phyloP scores from a whole-genome alignment of 2,113 vertebrate genomes.

The Bubo bubo region DNA sequence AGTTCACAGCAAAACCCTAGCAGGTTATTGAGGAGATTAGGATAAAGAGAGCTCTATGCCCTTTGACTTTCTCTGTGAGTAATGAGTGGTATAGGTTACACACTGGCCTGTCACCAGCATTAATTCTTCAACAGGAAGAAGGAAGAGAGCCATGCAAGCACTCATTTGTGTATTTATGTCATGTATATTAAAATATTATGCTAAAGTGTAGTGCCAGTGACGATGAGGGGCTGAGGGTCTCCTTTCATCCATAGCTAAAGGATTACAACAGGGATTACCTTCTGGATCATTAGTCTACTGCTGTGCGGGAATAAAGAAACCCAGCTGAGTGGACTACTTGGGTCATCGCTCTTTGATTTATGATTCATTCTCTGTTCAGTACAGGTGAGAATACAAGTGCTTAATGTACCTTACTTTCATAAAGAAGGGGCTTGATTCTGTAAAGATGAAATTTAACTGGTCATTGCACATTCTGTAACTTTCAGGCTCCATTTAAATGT shows the following conservation, averaged over 20 bases:
- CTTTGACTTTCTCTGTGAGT: background rate
- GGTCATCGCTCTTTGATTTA: background rate
- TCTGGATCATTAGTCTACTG: constrained; percentile 44
- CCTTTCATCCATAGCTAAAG: constrained; percentile 28
- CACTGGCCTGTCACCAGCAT: background rate
- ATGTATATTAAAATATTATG: background rate
- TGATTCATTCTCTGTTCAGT: constrained; percentile 39
- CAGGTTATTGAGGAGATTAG: background rate
- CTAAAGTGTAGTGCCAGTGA: background rate
- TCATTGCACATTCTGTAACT: background rate
- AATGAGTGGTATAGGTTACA: background rate
- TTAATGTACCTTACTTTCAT: constrained; percentile 16
- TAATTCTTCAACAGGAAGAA: background rate
- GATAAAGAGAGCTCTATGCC: background rate
- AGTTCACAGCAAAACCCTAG: background rate
- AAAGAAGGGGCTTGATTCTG: background rate
- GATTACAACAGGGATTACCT: constrained; percentile 50
- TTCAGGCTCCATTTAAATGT: constrained; percentile 4
- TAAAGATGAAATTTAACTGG: constrained; percentile 43
- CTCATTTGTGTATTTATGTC: background rate
- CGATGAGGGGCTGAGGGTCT: background rate
- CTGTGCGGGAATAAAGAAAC: constrained; percentile 52
- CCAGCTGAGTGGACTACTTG: constrained; percentile 20
- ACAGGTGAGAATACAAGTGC: constrained; percentile 42
- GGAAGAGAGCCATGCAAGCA: background rate